Base-by-base conservation (phyloP, 2,888 invertebrate species). In the Sturmia bella region DNA sequence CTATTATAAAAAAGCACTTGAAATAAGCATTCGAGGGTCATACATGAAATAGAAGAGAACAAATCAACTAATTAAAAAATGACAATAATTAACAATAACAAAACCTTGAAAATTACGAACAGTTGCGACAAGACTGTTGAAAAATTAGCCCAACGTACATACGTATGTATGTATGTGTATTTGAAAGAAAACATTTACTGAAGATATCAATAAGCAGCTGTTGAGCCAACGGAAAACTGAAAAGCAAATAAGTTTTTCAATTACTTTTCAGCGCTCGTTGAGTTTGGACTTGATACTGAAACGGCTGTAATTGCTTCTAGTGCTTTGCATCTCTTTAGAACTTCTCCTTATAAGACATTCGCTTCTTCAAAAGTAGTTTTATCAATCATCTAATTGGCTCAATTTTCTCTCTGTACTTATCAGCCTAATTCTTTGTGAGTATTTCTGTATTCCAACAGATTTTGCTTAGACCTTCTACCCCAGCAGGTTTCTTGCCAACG, bases 361-460 rank as follows among this genome's bases (percentile, higher is more conserved):
- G 17, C 68, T 76, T 69, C 56, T 68, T 32, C 32, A 6, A 32
- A 73, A 76, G 76, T 64, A 69, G 73, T 79, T 69, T 69, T 54
- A 72, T 72, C 88, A 88, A 88, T 88, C 88, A 88, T 85, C 86
- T 88, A 88, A 88, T 88, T 88, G 88, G 86, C 84, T 85, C 84
- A 27, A 84, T 78, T 78, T 74, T 69, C 68, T 66, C 13, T 19
- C 24, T 54, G n/a, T 50, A 63, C 64, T 70, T 61, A 76, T 68
- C 59, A 52, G 24, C 59, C 57, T 17, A 39, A 17, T 69, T 69
- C 50, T 32, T 39, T 54, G 19, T 2, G 54, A 52, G n/a, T 52
- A n/a, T 61, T 61, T 59, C 19, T 43, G 15, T 75, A 70, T 64
- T 80, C 80, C 75, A 45, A 56, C 50, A 64, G 39, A 19, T 50